Percentiles rank a stretch among this genome's conserved stretches.
These are phyloP conservation scores for Pipistrellus nathusii DNA, from an alignment of 2,797 vertebrate species.

Conservation along the genomic window DNA sequence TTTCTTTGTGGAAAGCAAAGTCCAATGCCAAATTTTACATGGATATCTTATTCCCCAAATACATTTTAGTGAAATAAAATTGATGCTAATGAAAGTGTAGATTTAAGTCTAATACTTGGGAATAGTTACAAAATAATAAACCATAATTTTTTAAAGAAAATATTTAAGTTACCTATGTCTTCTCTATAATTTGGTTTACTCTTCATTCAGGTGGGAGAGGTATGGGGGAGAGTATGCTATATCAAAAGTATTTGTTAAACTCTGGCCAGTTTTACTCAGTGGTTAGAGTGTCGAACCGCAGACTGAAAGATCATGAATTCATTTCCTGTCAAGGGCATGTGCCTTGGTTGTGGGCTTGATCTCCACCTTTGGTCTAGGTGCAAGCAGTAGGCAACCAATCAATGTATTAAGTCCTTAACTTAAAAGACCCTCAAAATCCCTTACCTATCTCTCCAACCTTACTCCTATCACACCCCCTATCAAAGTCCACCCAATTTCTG, in stretches of 20 bases:
- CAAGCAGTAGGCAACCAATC: not conserved
- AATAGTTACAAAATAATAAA: constrained; percentile 46
- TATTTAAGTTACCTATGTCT: constrained; percentile 51
- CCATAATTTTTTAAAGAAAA: constrained; percentile 63
- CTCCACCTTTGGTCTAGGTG: not conserved
- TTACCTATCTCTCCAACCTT: not conserved
- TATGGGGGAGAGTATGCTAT: not conserved
- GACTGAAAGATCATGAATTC: not conserved
- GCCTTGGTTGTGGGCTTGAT: not conserved
- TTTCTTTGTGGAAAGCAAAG: constrained; percentile 43
- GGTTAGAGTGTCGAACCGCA: not conserved
- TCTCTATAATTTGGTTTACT: constrained; percentile 42
- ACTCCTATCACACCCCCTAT: not conserved
- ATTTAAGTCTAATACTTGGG: constrained; percentile 53
- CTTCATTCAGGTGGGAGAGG: not conserved
- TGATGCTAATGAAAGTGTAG: constrained; percentile 17
- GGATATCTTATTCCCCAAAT: constrained; percentile 8
- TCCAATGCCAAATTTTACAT: constrained; percentile 48
- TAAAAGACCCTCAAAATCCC: not conserved
- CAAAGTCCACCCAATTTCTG: not conserved
- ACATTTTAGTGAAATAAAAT: constrained; percentile 59
- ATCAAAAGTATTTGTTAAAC: constrained; percentile 48
- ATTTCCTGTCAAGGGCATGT: not conserved
- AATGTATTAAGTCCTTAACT: not conserved
- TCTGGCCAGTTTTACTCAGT: not conserved